Percentiles rank a stretch among this genome's conserved stretches.
These are phyloP conservation scores for Chanos chanos DNA, from an alignment of 2,797 vertebrate genomes.

Conservation along the genomic window DNA sequence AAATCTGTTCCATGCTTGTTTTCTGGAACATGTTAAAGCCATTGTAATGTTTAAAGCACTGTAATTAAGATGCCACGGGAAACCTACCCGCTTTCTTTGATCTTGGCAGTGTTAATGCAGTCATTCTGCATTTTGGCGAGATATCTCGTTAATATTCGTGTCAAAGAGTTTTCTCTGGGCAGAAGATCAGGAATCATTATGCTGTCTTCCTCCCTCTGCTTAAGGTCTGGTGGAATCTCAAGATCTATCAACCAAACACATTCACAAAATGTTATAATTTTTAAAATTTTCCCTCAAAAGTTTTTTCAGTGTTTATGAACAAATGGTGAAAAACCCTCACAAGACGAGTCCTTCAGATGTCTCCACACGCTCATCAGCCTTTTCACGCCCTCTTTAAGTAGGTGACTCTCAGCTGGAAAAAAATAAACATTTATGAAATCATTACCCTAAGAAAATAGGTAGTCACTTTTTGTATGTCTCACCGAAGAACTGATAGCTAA, in stretches of 20 bases:
- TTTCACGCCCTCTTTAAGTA: no score
- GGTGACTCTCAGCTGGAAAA: no score
- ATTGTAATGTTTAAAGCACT: no score
- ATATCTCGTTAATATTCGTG: slow-evolving; percentile 20
- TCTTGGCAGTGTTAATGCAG: background rate
- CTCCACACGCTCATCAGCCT: background rate
- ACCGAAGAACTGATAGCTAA: no score
- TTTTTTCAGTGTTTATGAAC: background rate
- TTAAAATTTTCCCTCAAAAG: background rate
- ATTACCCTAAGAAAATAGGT: no score
- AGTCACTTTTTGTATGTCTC: no score
- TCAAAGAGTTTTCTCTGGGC: slow-evolving; percentile 16
- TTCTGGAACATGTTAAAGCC: no score
- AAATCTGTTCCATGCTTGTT: no score
- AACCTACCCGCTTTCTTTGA: slow-evolving; percentile 23
- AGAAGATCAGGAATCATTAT: slow-evolving; percentile 31
- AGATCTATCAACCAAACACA: slow-evolving; percentile 7
- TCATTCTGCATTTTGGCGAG: slow-evolving; percentile 40
- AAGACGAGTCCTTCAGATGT: no score
- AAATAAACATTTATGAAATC: no score
- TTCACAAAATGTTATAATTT: background rate
- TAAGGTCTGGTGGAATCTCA: background rate
- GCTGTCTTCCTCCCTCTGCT: slow-evolving; percentile 1
- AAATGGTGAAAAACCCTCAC: no score
- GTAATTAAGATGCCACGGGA: background rate